These are phyloP conservation scores for Myotis yumanensis DNA, from an alignment of 2,113 vertebrate species.

Conservation along the genomic window DNA sequence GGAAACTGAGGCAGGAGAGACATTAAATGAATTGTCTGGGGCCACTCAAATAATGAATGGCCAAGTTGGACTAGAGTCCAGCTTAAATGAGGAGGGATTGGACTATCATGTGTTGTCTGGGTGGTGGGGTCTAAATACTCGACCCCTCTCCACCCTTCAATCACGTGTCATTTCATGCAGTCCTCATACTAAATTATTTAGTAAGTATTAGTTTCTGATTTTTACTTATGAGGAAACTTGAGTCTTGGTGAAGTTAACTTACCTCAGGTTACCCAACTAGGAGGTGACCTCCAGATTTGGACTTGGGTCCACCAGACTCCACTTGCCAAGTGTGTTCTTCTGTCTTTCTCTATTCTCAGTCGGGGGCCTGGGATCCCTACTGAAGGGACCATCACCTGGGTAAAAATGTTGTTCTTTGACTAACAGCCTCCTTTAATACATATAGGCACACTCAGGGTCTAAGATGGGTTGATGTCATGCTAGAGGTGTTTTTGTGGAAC, in stretches of 20 bases:
- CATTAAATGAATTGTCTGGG: neutral
- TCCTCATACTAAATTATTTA: neutral
- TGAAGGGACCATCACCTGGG: neutral
- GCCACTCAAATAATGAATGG: neutral
- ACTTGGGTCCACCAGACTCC: neutral
- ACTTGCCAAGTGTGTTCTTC: neutral
- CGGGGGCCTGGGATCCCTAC: neutral
- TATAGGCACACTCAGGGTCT: rapidly evolving
- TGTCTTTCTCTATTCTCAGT: neutral
- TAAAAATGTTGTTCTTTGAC: neutral
- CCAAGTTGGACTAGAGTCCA: neutral
- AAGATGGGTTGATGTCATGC: neutral
- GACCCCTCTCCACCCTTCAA: rapidly evolving
- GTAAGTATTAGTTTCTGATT: neutral
- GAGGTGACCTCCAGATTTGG: neutral
- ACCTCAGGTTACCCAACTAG: neutral
- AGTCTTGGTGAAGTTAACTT: neutral
- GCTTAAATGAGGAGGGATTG: neutral
- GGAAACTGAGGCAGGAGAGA: neutral
- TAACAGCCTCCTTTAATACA: neutral
- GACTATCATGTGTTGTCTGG: neutral
- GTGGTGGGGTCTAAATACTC: neutral
- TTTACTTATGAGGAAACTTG: neutral
- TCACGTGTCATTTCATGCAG: neutral
- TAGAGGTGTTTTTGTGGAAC: neutral